Evolutionary conservation across 1,140 invertebrate genomes (phyloP), one percentile per base, ranked within the genome.

Genomic region (Drosophila tropicalis): DNA sequence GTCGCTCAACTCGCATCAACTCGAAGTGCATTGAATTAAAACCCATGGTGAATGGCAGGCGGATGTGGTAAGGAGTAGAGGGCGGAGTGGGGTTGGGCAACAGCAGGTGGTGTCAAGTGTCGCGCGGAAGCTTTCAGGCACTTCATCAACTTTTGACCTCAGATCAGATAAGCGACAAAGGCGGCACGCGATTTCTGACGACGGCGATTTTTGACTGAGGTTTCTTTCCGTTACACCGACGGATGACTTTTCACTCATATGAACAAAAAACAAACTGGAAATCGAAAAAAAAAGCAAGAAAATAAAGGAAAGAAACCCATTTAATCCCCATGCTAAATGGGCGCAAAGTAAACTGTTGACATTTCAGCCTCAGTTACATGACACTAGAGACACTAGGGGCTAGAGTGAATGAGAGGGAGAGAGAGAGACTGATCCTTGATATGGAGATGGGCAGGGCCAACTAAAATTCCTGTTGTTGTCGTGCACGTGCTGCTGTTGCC

Each of bases 331-430:
- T 72, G 77, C 73, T 79, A 84, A 89, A 89, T 89, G 84, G 80
- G 80, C 76, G 73, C 84, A 89, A 72, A 84, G 84, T 84, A 89
- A 89, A 89, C 84, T 89, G 84, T 89, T 89, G 84, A 89, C 84
- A 89, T 89, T 89, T 84, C 69, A 78, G 80, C 66, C 84, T 78
- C 67, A 41, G 57, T 71, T 51, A 68, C 77, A 89, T 87, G 84
- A 89, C 76, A 87, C 73, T 54, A 62, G 61, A 9, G 12, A 39
- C 29, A 29, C 29, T 29, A 29, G 29, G 29, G 29, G 29, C 61
- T 4, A 54, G 25, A 25, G 34, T 5, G 12, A 29, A 34, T 54
- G 5, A 6, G 66, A 39, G 17, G 34, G 22, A 6, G 34, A 15
- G 13, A 22, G 12, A 7, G 17, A 58, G 22, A 22, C 41, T 13